phyloP scores from a whole-genome alignment of 2,113 vertebrate species.

The Pseudopodoces humilis region DNA sequence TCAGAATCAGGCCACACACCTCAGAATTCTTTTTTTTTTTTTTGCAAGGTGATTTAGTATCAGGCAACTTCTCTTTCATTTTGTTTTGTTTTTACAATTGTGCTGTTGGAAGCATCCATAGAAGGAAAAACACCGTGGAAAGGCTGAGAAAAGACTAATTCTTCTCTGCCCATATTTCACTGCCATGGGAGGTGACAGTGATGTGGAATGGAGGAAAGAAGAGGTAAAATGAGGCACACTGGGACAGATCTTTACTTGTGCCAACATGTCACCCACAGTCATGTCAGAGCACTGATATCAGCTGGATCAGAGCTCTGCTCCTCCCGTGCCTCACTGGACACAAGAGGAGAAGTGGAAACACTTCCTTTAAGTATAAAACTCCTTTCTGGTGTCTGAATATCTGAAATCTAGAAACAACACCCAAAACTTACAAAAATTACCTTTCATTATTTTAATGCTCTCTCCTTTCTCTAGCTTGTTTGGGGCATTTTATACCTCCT shows the following conservation, averaged over 20 bases:
- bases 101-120: neutral
- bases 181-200: neutral
- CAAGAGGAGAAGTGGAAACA: neutral
- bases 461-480: neutral
- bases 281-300: accelerated
- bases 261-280: neutral
- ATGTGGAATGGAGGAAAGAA: neutral
- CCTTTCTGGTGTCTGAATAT: neutral
- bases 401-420: neutral
- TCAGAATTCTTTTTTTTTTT: neutral
- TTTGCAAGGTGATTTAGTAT: neutral
- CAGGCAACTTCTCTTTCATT: neutral
- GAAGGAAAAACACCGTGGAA: neutral
- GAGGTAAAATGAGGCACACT: neutral
- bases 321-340: neutral
- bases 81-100: neutral
- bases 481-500: neutral
- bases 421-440: neutral
- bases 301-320: neutral
- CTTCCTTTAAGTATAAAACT: neutral
- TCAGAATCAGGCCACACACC: neutral
- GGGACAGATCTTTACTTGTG: neutral
- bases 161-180: neutral
- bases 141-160: neutral
- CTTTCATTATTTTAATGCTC: neutral